These are phyloP conservation scores for Sycophila texana DNA, from an alignment of 2,888 invertebrate species.

Conservation along the genomic window DNA sequence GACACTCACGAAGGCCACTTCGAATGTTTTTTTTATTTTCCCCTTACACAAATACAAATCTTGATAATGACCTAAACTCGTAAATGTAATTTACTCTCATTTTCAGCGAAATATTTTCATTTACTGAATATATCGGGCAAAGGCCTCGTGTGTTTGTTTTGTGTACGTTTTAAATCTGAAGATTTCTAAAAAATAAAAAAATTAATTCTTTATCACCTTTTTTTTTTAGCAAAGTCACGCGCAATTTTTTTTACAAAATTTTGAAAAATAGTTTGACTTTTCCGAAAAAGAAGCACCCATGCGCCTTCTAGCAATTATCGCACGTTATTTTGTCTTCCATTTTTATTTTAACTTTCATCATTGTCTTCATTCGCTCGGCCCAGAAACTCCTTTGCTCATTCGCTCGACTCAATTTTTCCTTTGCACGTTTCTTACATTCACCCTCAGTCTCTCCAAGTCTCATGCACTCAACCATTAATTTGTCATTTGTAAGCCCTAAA, in stretches of 20 bases:
- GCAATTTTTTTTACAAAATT: constrained; percentile 68
- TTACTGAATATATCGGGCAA: constrained; percentile 60
- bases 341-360: constrained; percentile 48
- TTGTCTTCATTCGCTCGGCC: constrained; percentile 39
- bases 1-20: constrained; percentile 74
- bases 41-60: constrained; percentile 69
- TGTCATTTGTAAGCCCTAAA: constrained; percentile 71
- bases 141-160: constrained; percentile 64
- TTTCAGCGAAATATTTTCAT: constrained; percentile 57
- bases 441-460: constrained; percentile 52
- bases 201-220: constrained; percentile 56
- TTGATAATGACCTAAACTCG: constrained; percentile 60
- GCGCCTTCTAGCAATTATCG: constrained; percentile 57
- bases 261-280: constrained; percentile 73
- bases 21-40: constrained; percentile 68
- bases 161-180: constrained; percentile 57
- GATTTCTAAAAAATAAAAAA: constrained; percentile 57
- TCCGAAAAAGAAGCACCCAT: constrained; percentile 64
- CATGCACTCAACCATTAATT: constrained; percentile 60
- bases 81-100: constrained; percentile 56
- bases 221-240: constrained; percentile 62
- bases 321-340: constrained; percentile 42
- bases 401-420: constrained; percentile 26
- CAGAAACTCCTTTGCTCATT: constrained; percentile 21
- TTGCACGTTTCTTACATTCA: constrained; percentile 57